phyloP scores from a whole-genome alignment of 2,113 vertebrate species.

The Prolemur simus region DNA sequence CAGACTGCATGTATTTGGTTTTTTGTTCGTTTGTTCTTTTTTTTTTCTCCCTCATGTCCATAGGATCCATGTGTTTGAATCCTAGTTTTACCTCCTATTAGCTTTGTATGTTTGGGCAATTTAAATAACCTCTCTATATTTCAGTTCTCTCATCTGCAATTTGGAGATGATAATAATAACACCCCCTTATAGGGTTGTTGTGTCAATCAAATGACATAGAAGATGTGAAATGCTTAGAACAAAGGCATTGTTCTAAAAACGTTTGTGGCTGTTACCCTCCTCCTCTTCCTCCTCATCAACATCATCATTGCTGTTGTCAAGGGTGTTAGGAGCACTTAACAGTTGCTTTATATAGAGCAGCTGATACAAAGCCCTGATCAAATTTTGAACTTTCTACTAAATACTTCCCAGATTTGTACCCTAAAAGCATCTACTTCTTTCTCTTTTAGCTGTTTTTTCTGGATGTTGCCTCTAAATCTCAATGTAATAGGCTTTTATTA shows the following conservation, averaged over 20 bases:
- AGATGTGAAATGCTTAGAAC: not conserved
- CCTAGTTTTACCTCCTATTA: not conserved
- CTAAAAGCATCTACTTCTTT: not conserved
- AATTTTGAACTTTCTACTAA: not conserved
- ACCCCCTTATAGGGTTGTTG: not conserved
- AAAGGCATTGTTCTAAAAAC: not conserved
- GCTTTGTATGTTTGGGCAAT: not conserved
- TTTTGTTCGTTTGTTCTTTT: too few relatives aligned
- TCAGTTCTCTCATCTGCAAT: not conserved
- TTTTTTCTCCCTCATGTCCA: too few relatives aligned
- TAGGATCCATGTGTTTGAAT: not conserved
- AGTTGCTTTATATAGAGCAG: not conserved
- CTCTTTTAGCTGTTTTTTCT: not conserved
- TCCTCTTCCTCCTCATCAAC: not conserved
- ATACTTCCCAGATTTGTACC: not conserved
- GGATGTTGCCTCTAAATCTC: not conserved
- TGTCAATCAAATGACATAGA: not conserved
- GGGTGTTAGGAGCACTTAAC: not conserved
- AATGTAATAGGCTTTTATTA: not conserved
- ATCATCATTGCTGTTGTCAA: not conserved
- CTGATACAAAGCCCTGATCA: not conserved
- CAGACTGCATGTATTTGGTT: not conserved
- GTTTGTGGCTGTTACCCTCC: too few relatives aligned
- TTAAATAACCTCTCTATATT: not conserved
- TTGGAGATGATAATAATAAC: not conserved